Base-by-base conservation (phyloP, 2,797 vertebrate genomes). In the Cynodonichthys magdalenae region DNA sequence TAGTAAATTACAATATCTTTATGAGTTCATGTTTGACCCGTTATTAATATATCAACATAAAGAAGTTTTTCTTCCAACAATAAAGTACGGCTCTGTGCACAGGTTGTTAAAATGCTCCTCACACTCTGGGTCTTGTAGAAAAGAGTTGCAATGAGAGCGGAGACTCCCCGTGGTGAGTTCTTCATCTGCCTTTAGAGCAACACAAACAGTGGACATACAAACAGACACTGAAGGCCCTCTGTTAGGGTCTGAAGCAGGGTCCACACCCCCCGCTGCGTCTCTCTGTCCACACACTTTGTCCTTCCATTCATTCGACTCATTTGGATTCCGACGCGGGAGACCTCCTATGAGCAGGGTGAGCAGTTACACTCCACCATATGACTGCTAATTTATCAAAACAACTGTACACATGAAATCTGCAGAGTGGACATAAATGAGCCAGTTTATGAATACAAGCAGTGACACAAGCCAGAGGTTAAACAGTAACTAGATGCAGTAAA, bases 281-380 rank as follows among this genome's bases (percentile, higher is more conserved):
- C 81, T 86, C 74, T 84, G 69, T 81, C 53, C 66, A 62, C 24
- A 8, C 77, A 39, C 56, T 39, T 52, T 74, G 79, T 77, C 74
- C 76, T 86, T 76, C 65, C 80, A 82, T 89, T 89, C 85, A 87
- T 84, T 75, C 79, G 69, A 53, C 82, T 89, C 83, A 87, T 87
- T 88, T 86, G 82, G 86, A 89, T 89, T 89, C 85, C 66, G 62
- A 61, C 68, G 75, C 59, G 71, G 57, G 64, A 84, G 85, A 88
- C 83, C 86, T 81, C 82, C 60, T 70, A 87, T 72, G 57, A 76
- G 81, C 69, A 14, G 58, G 66, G 56, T 76, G 86, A 89, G 84
- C 76, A 71, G 79, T 77, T 76, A 61, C 63, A 27, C 83, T 55
- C 42, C 83, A 64, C 55, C 67, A 80, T 63, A 19, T 66, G 87